Percentiles rank a stretch among this genome's conserved stretches.
phyloP scores from a whole-genome alignment of 2,113 vertebrate genomes.

The Echinops telfairi region DNA sequence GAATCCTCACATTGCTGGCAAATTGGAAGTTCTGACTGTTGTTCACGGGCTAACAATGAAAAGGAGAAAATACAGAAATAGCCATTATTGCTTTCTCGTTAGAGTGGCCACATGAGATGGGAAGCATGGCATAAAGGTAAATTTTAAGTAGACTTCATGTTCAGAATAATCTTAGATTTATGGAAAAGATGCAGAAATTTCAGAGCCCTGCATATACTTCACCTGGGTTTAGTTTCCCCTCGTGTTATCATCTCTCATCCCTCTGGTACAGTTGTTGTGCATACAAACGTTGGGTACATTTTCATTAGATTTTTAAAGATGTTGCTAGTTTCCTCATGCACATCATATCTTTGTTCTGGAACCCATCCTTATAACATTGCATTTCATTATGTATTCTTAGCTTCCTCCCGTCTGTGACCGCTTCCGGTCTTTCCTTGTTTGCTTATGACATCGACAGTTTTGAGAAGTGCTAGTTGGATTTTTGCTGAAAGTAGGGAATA shows the following conservation, averaged over 20 bases:
- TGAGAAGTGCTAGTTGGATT: no score
- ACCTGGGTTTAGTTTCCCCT: not conserved
- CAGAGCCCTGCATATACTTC: not conserved
- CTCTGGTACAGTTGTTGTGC: conserved; percentile 3
- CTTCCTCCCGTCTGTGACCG: not conserved
- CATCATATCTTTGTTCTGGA: not conserved
- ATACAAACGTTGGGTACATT: not conserved
- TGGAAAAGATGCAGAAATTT: conserved; percentile 24
- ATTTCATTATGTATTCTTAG: not conserved
- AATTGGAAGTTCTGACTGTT: not conserved
- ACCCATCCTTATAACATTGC: not conserved
- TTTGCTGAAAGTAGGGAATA: no score
- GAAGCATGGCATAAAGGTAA: not conserved
- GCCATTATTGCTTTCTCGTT: not conserved
- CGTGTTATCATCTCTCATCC: not conserved
- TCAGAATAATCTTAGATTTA: conserved; percentile 10
- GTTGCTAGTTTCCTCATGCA: not conserved
- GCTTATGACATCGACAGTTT: not conserved
- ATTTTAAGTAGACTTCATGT: conserved; percentile 47
- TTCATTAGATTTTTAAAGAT: conserved; percentile 17
- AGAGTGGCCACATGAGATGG: conserved; percentile 9
- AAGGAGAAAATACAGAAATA: not conserved
- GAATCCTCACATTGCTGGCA: not conserved
- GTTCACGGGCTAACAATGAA: not conserved
- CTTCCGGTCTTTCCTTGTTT: conserved; percentile 42